Evolutionary conservation across 2,888 invertebrate genomes (phyloP).

Genomic region (Drosophila putrida): DNA sequence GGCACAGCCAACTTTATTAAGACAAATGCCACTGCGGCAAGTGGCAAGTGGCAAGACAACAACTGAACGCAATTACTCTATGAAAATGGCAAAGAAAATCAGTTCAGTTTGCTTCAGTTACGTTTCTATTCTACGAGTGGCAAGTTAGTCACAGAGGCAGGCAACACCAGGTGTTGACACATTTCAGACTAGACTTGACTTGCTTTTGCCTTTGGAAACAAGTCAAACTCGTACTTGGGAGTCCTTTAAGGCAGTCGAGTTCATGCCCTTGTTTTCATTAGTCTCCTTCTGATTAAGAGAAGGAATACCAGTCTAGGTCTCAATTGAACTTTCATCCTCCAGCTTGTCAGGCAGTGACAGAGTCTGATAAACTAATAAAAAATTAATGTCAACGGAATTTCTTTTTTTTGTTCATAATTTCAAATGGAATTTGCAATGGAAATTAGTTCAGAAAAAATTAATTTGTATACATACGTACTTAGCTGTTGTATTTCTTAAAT

Average conservation of each 20-base stretch:
- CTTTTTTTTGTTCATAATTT: constrained; percentile 13
- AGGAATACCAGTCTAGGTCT: neutral
- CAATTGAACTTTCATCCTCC: constrained; percentile 5
- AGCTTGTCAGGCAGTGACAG: constrained; percentile 6
- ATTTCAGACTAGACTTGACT: constrained; percentile 45
- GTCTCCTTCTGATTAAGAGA: constrained; percentile 12
- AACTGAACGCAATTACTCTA: constrained; percentile 48
- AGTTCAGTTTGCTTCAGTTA: constrained; percentile 32
- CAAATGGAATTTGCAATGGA: neutral
- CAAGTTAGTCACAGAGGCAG: constrained; percentile 26
- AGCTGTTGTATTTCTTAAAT: no score
- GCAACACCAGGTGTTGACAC: constrained; percentile 63
- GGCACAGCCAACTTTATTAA: constrained; percentile 55
- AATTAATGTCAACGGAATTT: constrained; percentile 17
- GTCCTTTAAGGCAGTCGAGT: constrained; percentile 22
- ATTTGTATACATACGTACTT: no score
- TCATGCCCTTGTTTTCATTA: constrained; percentile 45
- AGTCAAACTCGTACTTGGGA: neutral
- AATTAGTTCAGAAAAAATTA: neutral
- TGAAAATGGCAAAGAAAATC: constrained; percentile 40
- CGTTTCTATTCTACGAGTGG: constrained; percentile 6
- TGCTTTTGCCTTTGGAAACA: neutral
- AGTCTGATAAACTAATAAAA: constrained; percentile 21
- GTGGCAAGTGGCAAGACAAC: constrained; percentile 16
- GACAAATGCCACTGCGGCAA: constrained; percentile 57